A percentile compares a stretch with the other conserved stretches of the same genome.
Evolutionary conservation across 2,888 invertebrate species (phyloP).

Genomic region (Campoplex nolae): DNA sequence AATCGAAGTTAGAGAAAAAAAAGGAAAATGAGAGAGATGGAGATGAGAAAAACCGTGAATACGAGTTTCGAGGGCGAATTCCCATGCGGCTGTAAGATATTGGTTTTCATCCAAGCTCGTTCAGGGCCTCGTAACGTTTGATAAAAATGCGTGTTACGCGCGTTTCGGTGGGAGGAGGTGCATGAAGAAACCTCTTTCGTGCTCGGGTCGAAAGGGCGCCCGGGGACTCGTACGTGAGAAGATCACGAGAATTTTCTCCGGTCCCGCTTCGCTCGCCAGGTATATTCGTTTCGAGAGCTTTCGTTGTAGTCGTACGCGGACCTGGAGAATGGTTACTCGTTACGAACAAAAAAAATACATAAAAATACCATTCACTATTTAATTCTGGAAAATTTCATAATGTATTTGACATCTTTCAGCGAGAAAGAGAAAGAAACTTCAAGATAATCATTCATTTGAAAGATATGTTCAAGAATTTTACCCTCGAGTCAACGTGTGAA

Average conservation of each 20-base stretch:
- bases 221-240: slow-evolving; percentile 82
- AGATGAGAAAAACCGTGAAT: slow-evolving; percentile 69
- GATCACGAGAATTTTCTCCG: slow-evolving; percentile 84
- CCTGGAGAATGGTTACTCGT: slow-evolving; percentile 17
- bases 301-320: slow-evolving; percentile 32
- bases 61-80: slow-evolving; percentile 76
- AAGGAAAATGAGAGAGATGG: slow-evolving; percentile 69
- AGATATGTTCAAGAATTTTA: neutral
- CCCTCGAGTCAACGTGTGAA: neutral
- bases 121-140: slow-evolving; percentile 84
- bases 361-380: slow-evolving; percentile 11
- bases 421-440: neutral
- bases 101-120: slow-evolving; percentile 84
- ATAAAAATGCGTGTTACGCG: slow-evolving; percentile 85
- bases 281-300: slow-evolving; percentile 54
- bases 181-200: slow-evolving; percentile 65
- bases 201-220: slow-evolving; percentile 81
- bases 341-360: slow-evolving; percentile 5
- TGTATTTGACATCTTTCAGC: neutral
- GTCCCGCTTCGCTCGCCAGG: slow-evolving; percentile 66
- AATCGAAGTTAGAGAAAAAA: slow-evolving; percentile 44
- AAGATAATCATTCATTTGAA: neutral
- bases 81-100: slow-evolving; percentile 83
- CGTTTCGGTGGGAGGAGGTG: slow-evolving; percentile 71
- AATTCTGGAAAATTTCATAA: slow-evolving; percentile 15